Percentiles rank a stretch among this genome's conserved stretches.
phyloP scores from a whole-genome alignment of 2,888 invertebrate species.

The Drosophila ezoana region DNA sequence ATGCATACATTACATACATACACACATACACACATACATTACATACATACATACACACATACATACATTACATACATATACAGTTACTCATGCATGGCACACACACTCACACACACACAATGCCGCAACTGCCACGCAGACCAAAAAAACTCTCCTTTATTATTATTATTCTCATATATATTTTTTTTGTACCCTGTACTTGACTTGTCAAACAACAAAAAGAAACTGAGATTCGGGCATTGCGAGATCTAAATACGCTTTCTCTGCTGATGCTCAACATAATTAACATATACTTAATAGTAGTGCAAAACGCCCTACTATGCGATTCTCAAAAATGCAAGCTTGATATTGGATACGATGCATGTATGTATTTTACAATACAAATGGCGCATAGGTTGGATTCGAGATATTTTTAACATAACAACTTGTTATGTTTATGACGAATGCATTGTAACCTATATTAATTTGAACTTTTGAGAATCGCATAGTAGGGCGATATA shows the following conservation, averaged over 20 bases:
- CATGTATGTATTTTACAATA: too few species aligned
- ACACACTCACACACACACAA: slow-evolving; percentile 39
- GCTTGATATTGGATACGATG: too few species aligned
- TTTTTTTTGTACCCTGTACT: slow-evolving; percentile 54
- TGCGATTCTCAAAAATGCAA: too few species aligned
- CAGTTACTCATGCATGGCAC: slow-evolving; percentile 32
- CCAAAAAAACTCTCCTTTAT: slow-evolving; percentile 41
- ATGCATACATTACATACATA: slow-evolving; percentile 1
- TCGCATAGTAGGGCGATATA: too few species aligned
- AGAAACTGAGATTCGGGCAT: slow-evolving; percentile 3
- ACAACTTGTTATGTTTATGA: too few species aligned
- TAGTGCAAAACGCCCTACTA: too few species aligned
- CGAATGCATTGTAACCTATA: too few species aligned
- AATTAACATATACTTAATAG: not conserved
- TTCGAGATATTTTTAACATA: too few species aligned
- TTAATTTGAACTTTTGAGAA: too few species aligned
- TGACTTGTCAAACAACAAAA: slow-evolving; percentile 69
- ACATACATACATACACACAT: slow-evolving; percentile 1
- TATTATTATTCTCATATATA: slow-evolving; percentile 28
- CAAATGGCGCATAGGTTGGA: too few species aligned
- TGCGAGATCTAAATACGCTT: slow-evolving; percentile 13
- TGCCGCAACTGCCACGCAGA: slow-evolving; percentile 32
- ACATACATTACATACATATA: not conserved
- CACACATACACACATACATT: slow-evolving; percentile 37
- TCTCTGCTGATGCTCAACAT: too few species aligned